A percentile compares a stretch with the other conserved stretches of the same genome.
phyloP scores from a whole-genome alignment of 2,113 vertebrate genomes.

The Picathartes gymnocephalus region DNA sequence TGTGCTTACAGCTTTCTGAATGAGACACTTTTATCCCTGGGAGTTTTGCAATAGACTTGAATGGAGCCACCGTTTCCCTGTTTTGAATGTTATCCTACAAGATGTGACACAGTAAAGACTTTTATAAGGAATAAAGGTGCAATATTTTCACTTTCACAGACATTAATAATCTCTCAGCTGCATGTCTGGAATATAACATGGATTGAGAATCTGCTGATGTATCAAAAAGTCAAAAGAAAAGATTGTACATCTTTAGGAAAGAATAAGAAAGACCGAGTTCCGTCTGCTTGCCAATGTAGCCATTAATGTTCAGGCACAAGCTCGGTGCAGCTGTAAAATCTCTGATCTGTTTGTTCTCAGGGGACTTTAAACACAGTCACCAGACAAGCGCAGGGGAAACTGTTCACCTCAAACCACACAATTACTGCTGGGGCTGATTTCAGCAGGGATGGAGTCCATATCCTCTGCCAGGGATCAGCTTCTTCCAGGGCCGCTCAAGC shows the following conservation, averaged over 20 bases:
- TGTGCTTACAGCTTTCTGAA: background rate
- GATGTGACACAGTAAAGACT: background rate
- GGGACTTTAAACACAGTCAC: background rate
- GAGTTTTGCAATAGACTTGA: background rate
- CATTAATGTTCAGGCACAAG: constrained; percentile 45
- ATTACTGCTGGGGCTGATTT: background rate
- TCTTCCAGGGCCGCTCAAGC: background rate
- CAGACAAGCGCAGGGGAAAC: background rate
- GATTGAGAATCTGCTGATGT: constrained; percentile 27
- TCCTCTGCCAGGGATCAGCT: background rate
- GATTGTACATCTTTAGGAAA: constrained; percentile 30
- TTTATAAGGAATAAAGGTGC: background rate
- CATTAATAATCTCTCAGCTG: background rate
- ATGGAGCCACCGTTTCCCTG: background rate
- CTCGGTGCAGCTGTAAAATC: constrained; percentile 23
- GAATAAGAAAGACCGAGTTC: background rate
- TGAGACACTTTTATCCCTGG: background rate
- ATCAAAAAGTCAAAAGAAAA: background rate
- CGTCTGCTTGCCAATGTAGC: constrained; percentile 45
- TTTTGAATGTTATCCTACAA: background rate
- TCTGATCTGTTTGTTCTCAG: constrained; percentile 19
- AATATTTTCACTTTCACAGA: background rate
- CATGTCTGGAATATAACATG: background rate
- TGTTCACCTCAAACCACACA: background rate
- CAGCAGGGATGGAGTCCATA: background rate